A percentile compares a stretch with the other conserved stretches of the same genome.
Conservation (phyloP, 2,113 vertebrate genomes). For the Lepus americanus region DNA sequence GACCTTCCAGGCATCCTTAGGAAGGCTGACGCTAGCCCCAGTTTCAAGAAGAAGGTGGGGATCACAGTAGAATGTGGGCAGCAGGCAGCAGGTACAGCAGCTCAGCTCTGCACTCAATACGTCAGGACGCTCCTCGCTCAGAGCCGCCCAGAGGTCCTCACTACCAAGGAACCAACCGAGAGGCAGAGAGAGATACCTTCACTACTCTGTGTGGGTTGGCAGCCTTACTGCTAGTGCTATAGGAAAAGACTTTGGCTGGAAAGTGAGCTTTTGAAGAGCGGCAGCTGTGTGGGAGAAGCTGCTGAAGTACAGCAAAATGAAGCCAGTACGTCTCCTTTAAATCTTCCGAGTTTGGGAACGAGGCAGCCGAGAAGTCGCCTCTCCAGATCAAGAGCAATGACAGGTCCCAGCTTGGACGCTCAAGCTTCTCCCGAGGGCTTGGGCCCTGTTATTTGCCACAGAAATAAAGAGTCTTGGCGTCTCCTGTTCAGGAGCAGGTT, state of each 20-base stretch:
- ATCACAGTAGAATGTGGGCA: not conserved
- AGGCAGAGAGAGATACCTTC: not conserved
- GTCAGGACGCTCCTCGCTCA: not conserved
- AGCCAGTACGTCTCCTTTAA: constrained; percentile 41
- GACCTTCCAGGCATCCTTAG: not conserved
- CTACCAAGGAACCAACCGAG: not conserved
- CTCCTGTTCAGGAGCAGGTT: not conserved
- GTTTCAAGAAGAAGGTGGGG: not conserved
- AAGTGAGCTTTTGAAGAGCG: constrained; percentile 17
- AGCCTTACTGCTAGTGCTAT: not conserved
- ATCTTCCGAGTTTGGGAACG: constrained; percentile 20
- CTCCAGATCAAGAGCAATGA: not conserved
- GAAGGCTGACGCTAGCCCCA: not conserved
- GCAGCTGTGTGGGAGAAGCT: not conserved
- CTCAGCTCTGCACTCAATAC: not conserved
- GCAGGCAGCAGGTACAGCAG: not conserved
- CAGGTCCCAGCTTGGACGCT: not conserved
- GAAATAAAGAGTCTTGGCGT: not conserved
- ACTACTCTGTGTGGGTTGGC: not conserved
- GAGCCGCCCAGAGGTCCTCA: not conserved
- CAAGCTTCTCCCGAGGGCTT: not conserved
- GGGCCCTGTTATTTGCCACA: not conserved
- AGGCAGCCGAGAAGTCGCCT: not conserved
- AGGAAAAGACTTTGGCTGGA: not conserved
- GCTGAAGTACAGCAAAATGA: not conserved